phyloP scores from a whole-genome alignment of 2,113 vertebrate species.

The Ophiodon elongatus region DNA sequence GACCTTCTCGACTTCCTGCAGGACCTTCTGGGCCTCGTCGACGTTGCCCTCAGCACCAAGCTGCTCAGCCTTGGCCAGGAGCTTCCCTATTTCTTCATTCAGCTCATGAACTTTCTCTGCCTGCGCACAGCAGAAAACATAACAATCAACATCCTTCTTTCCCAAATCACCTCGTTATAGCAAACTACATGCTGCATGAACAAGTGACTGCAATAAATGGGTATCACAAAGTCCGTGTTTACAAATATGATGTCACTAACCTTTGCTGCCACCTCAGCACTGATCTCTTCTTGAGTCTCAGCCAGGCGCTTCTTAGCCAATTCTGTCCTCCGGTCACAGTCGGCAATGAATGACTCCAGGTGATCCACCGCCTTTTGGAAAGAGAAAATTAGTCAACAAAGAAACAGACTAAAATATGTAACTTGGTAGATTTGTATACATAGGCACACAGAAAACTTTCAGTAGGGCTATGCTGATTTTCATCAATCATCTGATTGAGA shows the following conservation, averaged over 20 bases:
- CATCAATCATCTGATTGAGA: background rate
- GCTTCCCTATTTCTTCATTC: slow-evolving; percentile 98
- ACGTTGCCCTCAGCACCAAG: slow-evolving; percentile 98
- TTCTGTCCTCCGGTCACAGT: slow-evolving; percentile 97
- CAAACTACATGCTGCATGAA: background rate
- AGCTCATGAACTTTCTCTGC: slow-evolving; percentile 98
- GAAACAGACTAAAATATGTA: background rate
- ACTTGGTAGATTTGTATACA: background rate
- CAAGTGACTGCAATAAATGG: background rate
- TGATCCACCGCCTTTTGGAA: slow-evolving; percentile 93
- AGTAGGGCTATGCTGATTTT: background rate
- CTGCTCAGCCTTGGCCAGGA: slow-evolving; percentile 97
- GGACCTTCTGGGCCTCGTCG: slow-evolving; percentile 96
- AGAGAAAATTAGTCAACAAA: background rate
- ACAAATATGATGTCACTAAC: slow-evolving; percentile 72
- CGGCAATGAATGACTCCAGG: slow-evolving; percentile 97
- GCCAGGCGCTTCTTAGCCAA: slow-evolving; percentile 97
- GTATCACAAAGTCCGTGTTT: background rate
- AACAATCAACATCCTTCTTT: background rate
- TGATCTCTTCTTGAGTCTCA: slow-evolving; percentile 99
- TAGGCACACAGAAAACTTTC: background rate
- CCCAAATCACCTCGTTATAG: background rate
- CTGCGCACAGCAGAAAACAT: slow-evolving; percentile 77
- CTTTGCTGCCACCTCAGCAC: slow-evolving; percentile 98
- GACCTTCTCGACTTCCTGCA: slow-evolving; percentile 98